Evolutionary conservation across 2,113 vertebrate genomes (phyloP), one percentile per base, ranked within the genome.

Genomic region (Anolis sagrei): DNA sequence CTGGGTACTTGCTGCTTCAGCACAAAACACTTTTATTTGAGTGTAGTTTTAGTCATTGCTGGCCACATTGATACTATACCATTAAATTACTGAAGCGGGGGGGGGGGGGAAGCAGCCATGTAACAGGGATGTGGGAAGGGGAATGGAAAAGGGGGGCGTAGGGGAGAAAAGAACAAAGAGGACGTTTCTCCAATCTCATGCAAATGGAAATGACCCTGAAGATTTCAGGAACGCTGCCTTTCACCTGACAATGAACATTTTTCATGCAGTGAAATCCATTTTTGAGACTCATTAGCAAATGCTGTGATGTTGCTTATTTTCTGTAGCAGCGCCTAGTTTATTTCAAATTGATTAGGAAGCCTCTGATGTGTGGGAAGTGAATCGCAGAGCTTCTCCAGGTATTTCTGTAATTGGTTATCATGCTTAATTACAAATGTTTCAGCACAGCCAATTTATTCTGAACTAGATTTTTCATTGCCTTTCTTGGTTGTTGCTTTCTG

Each of bases 261-360:
- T 96, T 96, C 94, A 95, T 93, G 93, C 93, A 84, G 92, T 8
- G 66, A 96, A 96, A 97, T 96, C 92, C 95, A 94, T 96, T 97
- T 96, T 87, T 92, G 93, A 95, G 93, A 93, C 92, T 97, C 94
- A 94, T 97, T 97, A 96, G 92, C 86, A 95, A 95, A 92, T 7
- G 73, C 92, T 96, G 92, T 96, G 95, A 96, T 97, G 95, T 95
- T 95, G 93, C 94, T 96, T 96, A 95, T 96, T 97, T 96, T 96
- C 92, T 92, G 36, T 91, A 93, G 87, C 89, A 85, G 85, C 34
- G 84, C 90, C 90, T 96, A 85, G 94, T 96, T 86, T 95, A 93
- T 94, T 96, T 94, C 89, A 94, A 94, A 96, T 95, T 96, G 94
- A 95, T 95, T 96, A 94, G 93, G 88, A 95, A 95, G 88, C 92